These are phyloP conservation scores for Piezodorus guildinii DNA, from an alignment of 1,140 invertebrate species.

Conservation along the genomic window DNA sequence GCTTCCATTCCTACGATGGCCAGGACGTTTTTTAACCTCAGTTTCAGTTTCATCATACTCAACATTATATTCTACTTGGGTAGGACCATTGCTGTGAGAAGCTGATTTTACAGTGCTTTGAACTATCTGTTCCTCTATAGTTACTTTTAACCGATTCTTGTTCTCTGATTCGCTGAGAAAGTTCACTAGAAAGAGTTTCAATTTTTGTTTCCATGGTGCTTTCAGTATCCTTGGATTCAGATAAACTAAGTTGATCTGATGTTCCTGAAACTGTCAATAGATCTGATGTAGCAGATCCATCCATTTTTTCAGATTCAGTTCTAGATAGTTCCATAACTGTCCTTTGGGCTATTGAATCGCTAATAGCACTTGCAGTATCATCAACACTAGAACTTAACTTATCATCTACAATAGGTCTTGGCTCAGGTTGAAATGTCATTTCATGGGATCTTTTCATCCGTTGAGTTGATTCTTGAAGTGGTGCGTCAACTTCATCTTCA, in stretches of 20 bases:
- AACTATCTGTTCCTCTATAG: slow-evolving; percentile 38
- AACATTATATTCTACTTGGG: slow-evolving; percentile 42
- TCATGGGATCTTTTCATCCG: slow-evolving; percentile 76
- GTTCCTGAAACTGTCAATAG: slow-evolving; percentile 34
- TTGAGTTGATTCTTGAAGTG: slow-evolving; percentile 18
- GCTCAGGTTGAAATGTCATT: slow-evolving; percentile 74
- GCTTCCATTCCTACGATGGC: slow-evolving; percentile 44
- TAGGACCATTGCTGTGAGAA: slow-evolving; percentile 40
- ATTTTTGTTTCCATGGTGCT: slow-evolving; percentile 26
- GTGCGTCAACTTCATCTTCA: slow-evolving; percentile 25
- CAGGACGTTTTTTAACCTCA: slow-evolving; percentile 34
- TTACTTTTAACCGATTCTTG: slow-evolving; percentile 42
- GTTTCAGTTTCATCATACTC: slow-evolving; percentile 37
- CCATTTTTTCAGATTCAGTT: slow-evolving; percentile 36
- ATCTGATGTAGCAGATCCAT: slow-evolving; percentile 39
- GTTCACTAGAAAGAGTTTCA: slow-evolving; percentile 32
- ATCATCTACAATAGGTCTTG: slow-evolving; percentile 33
- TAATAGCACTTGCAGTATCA: slow-evolving; percentile 27
- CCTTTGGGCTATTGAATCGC: slow-evolving; percentile 23
- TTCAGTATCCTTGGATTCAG: slow-evolving; percentile 30
- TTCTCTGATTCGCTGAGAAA: slow-evolving; percentile 28
- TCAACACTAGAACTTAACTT: slow-evolving; percentile 15
- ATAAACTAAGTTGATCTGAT: slow-evolving; percentile 31
- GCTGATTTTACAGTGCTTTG: slow-evolving; percentile 25
- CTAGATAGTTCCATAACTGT: slow-evolving; percentile 42